Evolutionary conservation across 2,797 vertebrate species (phyloP).

Genomic region (Discoglossus pictus): DNA sequence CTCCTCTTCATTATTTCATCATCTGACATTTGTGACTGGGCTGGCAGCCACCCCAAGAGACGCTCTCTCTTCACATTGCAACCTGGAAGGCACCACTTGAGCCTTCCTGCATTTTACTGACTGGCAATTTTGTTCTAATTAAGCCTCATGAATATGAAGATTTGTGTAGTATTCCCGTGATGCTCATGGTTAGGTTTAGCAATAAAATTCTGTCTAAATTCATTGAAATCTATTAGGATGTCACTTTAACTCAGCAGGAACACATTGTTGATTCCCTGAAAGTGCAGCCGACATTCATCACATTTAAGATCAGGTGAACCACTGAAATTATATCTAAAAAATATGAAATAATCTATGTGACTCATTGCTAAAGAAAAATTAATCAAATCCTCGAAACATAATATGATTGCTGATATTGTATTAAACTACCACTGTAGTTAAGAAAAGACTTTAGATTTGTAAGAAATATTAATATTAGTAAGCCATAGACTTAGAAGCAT

Average conservation of each 20-base stretch:
- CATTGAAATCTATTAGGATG: slow-evolving; percentile 54
- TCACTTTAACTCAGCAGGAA: slow-evolving; percentile 51
- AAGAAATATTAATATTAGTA: too few species aligned
- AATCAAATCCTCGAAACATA: slow-evolving; percentile 1
- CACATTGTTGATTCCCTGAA: slow-evolving; percentile 16
- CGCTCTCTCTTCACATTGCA: slow-evolving; percentile 65
- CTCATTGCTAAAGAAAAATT: slow-evolving; percentile 5
- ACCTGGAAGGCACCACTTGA: slow-evolving; percentile 64
- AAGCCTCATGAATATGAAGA: slow-evolving; percentile 76
- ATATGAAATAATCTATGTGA: too few species aligned
- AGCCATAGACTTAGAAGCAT: too few species aligned
- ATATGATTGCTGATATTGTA: slow-evolving; percentile 6
- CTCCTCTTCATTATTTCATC: slow-evolving; percentile 27
- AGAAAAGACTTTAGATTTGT: too few species aligned
- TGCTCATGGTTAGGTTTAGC: slow-evolving; percentile 55
- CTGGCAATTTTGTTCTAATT: slow-evolving; percentile 73
- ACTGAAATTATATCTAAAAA: too few species aligned
- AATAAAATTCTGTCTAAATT: slow-evolving; percentile 57
- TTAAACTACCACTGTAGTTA: too few species aligned
- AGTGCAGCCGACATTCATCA: slow-evolving; percentile 14
- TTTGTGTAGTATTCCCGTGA: slow-evolving; percentile 61
- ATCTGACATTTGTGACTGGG: slow-evolving; percentile 49
- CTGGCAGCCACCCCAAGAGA: slow-evolving; percentile 58
- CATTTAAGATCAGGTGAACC: neutral
- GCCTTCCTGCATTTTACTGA: slow-evolving; percentile 66